Percentiles rank a stretch among this genome's conserved stretches.
Conservation (phyloP, 92 coral and sea anemone genomes). For the Blastomussa wellsi region DNA sequence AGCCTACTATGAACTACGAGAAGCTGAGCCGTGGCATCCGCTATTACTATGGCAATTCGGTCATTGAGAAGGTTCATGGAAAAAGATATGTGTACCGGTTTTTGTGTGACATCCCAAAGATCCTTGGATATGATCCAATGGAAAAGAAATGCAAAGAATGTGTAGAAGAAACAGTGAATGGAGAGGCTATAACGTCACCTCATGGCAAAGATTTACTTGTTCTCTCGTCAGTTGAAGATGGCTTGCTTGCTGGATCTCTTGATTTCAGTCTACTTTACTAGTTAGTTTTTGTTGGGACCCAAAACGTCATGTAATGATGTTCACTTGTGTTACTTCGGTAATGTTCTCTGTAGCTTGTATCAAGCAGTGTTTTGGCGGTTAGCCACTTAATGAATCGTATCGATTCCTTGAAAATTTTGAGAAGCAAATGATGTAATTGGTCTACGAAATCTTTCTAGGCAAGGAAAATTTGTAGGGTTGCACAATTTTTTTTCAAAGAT, state of each 20-base stretch:
- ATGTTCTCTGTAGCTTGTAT: conserved; percentile 85
- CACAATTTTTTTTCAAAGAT: background rate
- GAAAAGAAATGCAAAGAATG: conserved; percentile 58
- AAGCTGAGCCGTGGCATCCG: conserved; percentile 94
- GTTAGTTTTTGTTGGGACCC: conserved; percentile 38
- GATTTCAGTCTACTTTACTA: conserved; percentile 40
- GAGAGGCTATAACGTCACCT: conserved; percentile 61
- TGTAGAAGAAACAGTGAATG: conserved; percentile 79
- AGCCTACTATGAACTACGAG: conserved; percentile 96
- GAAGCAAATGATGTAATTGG: conserved; percentile 3
- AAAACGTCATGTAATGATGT: conserved; percentile 10
- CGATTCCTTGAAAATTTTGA: conserved; percentile 19
- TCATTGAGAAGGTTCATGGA: conserved; percentile 93
- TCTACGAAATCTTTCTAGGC: background rate
- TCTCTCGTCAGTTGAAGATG: conserved; percentile 46
- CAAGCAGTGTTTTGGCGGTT: conserved; percentile 64
- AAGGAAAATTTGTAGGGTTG: background rate
- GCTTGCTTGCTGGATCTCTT: conserved; percentile 26
- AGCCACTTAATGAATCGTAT: conserved; percentile 32
- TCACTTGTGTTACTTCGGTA: conserved; percentile 24
- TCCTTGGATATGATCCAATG: conserved; percentile 93
- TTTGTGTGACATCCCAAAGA: conserved; percentile 85
- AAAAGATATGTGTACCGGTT: conserved; percentile 96
- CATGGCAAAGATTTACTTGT: conserved; percentile 54
- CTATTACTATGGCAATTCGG: conserved; percentile 90